These are phyloP conservation scores for Geophilus truncorum DNA, from an alignment of 2,888 invertebrate genomes.

Conservation along the genomic window DNA sequence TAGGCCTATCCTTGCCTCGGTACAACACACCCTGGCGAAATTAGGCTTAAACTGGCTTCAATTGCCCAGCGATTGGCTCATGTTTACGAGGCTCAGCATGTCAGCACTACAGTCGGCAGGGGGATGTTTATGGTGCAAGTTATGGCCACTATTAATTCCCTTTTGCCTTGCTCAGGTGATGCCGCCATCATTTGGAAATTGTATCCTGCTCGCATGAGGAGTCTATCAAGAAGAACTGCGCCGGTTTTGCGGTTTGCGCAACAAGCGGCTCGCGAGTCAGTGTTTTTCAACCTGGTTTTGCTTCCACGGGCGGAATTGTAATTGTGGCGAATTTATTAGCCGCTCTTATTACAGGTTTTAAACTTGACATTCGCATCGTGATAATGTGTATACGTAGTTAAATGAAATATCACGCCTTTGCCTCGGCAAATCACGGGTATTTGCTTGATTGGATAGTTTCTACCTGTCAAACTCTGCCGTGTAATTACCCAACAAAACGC, in stretches of 20 bases:
- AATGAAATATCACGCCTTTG: not conserved
- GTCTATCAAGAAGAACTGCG: not conserved
- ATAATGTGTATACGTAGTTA: not conserved
- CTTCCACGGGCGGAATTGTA: not conserved
- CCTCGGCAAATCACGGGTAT: not conserved
- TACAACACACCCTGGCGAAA: not conserved
- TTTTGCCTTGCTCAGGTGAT: not conserved
- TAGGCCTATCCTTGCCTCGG: not conserved
- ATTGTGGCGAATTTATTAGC: not conserved
- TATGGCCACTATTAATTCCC: slow-evolving; percentile 3
- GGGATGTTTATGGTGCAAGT: slow-evolving; percentile 9
- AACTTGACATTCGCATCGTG: not conserved
- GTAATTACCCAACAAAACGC: not conserved
- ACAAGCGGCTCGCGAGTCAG: not conserved
- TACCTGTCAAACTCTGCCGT: not conserved
- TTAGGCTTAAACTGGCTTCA: slow-evolving; percentile 10
- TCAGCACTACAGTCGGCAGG: not conserved
- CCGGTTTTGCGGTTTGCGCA: not conserved
- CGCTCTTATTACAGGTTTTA: slow-evolving; percentile 8
- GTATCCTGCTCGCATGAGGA: not conserved
- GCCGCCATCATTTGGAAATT: slow-evolving; percentile 10
- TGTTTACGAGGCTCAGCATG: slow-evolving; percentile 10
- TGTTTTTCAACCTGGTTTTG: too few relatives aligned
- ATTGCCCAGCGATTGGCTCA: not conserved
- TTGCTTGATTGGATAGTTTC: not conserved